Conservation (phyloP, 2,797 vertebrate genomes). For the Labroides dimidiatus region DNA sequence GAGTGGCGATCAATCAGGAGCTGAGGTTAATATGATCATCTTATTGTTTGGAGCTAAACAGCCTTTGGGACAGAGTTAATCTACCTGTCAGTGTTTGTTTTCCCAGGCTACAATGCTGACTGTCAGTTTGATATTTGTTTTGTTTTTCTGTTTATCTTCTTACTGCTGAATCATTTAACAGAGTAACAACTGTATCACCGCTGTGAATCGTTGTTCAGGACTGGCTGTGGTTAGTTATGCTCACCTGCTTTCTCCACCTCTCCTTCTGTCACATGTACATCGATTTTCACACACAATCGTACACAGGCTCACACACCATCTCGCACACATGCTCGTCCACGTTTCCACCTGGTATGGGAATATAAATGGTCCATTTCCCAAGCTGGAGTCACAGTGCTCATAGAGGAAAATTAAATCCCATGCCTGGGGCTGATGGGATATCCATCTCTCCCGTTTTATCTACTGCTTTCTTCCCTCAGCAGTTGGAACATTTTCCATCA, state of each 20-base stretch:
- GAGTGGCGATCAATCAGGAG: slow-evolving; percentile 70
- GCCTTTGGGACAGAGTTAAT: slow-evolving; percentile 64
- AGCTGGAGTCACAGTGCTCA: slow-evolving; percentile 75
- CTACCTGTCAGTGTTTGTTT: slow-evolving; percentile 60
- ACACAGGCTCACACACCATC: slow-evolving; percentile 7
- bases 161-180: slow-evolving; percentile 76
- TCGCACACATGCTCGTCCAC: slow-evolving; percentile 45
- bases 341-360: slow-evolving; percentile 72
- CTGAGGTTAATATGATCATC: slow-evolving; percentile 68
- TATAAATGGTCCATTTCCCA: slow-evolving; percentile 81
- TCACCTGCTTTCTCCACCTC: slow-evolving; percentile 36
- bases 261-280: slow-evolving; percentile 29
- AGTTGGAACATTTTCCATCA: slow-evolving; percentile 79
- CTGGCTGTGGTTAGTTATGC: slow-evolving; percentile 65
- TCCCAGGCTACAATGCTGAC: slow-evolving; percentile 17
- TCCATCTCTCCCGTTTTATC: slow-evolving; percentile 79
- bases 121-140: slow-evolving; percentile 67
- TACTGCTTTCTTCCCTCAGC: slow-evolving; percentile 69
- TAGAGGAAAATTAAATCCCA: slow-evolving; percentile 80
- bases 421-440: slow-evolving; percentile 77
- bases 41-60: slow-evolving; percentile 56
- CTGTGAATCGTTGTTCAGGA: slow-evolving; percentile 54
- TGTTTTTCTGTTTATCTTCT: slow-evolving; percentile 72
- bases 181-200: slow-evolving; percentile 68
- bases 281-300: slow-evolving; percentile 32